Percentiles rank a stretch among this genome's conserved stretches.
Evolutionary conservation across 2,888 invertebrate genomes (phyloP).

Genomic region (Xanthorhoe spadicearia): DNA sequence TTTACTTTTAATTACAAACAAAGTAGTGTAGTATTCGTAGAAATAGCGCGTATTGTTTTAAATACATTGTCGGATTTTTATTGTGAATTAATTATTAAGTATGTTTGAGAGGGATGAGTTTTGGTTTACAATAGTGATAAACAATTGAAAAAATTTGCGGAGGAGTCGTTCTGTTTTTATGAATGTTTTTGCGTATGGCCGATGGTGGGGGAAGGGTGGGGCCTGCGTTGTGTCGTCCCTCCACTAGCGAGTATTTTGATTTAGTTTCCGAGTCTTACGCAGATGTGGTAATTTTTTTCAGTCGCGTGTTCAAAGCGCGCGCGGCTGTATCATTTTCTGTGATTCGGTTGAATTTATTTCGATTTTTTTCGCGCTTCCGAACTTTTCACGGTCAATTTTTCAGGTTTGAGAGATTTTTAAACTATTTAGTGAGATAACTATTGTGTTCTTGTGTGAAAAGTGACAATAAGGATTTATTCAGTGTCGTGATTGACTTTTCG

Average conservation of each 20-base stretch:
- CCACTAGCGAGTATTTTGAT: slow-evolving; percentile 84
- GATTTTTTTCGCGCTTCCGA: slow-evolving; percentile 63
- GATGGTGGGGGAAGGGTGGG: slow-evolving; percentile 81
- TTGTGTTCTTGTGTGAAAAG: slow-evolving; percentile 54
- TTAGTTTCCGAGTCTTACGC: slow-evolving; percentile 84
- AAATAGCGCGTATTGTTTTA: slow-evolving; percentile 77
- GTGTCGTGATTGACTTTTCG: slow-evolving; percentile 58
- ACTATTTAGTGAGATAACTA: slow-evolving; percentile 52
- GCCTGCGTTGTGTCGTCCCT: slow-evolving; percentile 80
- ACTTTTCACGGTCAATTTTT: slow-evolving; percentile 56
- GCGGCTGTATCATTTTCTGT: slow-evolving; percentile 68
- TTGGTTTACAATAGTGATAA: slow-evolving; percentile 72
- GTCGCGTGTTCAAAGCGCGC: slow-evolving; percentile 81
- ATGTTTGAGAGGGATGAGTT: slow-evolving; percentile 70
- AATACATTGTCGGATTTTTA: slow-evolving; percentile 77
- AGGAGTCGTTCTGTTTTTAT: slow-evolving; percentile 80
- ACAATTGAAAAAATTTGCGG: slow-evolving; percentile 81
- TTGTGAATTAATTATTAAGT: slow-evolving; percentile 78
- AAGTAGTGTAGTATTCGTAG: too few relatives aligned
- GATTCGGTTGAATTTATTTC: slow-evolving; percentile 58
- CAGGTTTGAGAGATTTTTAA: slow-evolving; percentile 56
- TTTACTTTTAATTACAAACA: too few relatives aligned
- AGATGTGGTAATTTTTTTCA: slow-evolving; percentile 83
- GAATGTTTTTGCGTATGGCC: slow-evolving; percentile 81
- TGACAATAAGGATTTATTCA: slow-evolving; percentile 64